These are phyloP conservation scores for Rattus norvegicus DNA, from an alignment of 2,113 vertebrate genomes.

Conservation along the genomic window GRCr8 NC_086039.1:15300001-15300500, in stretches of 20 bases:
- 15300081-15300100: neutral
- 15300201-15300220: neutral
- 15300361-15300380: neutral
- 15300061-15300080: neutral
- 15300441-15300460: neutral
- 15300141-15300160: neutral
- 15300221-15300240: neutral
- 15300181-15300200: neutral
- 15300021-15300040: neutral
- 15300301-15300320: neutral
- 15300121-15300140: neutral
- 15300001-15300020: neutral
- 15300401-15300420: neutral
- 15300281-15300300: too few relatives aligned
- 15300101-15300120: neutral
- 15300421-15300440: neutral
- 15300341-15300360: neutral
- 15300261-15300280: too few relatives aligned
- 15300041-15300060: neutral
- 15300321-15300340: neutral
- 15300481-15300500: slow-evolving; percentile 51
- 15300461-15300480: neutral
- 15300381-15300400: neutral
- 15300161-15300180: neutral
- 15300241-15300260: neutral